A percentile compares a stretch with the other conserved stretches of the same genome.
Evolutionary conservation across 2,888 invertebrate genomes (phyloP).

Genomic region (Rotaria macrura): DNA sequence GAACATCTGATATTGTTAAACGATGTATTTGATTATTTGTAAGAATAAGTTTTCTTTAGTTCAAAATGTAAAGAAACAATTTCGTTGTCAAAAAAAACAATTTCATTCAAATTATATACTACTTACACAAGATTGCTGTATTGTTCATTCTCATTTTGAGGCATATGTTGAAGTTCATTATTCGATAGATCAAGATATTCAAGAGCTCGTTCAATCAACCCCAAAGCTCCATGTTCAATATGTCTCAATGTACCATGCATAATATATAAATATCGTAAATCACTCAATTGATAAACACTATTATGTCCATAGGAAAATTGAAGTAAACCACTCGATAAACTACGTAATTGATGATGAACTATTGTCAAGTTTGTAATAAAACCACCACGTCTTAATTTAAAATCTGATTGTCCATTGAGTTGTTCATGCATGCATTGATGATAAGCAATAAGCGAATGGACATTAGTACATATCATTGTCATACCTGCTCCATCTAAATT

Average conservation of each 20-base stretch:
- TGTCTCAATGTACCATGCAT: not conserved
- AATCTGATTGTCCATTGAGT: not conserved
- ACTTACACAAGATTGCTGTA: not conserved
- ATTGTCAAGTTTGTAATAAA: conserved; percentile 5
- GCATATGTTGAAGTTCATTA: not conserved
- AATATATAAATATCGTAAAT: conserved; percentile 15
- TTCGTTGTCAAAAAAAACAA: too few species aligned
- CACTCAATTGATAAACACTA: not conserved
- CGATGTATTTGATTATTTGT: conserved; percentile 5
- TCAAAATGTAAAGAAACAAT: not conserved
- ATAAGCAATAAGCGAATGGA: not conserved
- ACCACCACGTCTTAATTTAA: not conserved
- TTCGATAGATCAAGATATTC: not conserved
- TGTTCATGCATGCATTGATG: conserved; percentile 12
- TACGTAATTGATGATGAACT: not conserved
- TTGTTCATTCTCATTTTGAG: not conserved
- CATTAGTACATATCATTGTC: not conserved
- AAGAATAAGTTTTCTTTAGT: not conserved
- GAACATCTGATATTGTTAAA: not conserved
- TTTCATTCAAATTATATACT: not conserved
- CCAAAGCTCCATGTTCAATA: not conserved
- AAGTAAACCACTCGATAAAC: not conserved
- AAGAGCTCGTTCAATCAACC: not conserved
- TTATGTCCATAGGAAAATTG: not conserved
- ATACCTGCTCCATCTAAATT: not conserved